Percentiles rank a stretch among this genome's conserved stretches.
Conservation (phyloP, 2,888 invertebrate genomes). For the Acleris cristana region DNA sequence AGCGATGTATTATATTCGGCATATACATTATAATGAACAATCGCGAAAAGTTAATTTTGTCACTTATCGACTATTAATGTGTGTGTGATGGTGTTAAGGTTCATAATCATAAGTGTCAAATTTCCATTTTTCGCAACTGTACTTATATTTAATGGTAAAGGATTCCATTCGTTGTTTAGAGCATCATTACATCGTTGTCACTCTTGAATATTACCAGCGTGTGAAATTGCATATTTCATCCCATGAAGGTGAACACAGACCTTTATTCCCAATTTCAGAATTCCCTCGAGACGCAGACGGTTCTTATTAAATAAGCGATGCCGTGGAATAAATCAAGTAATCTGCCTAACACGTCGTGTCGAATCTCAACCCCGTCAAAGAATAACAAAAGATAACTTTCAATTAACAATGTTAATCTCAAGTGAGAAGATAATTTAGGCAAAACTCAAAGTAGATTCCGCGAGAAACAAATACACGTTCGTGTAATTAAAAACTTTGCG, state of each 20-base stretch:
- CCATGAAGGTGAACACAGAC: not conserved
- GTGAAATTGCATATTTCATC: too few species aligned
- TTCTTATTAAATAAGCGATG: not conserved
- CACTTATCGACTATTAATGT: too few species aligned
- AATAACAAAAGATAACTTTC: slow-evolving; percentile 29
- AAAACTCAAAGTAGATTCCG: slow-evolving; percentile 28
- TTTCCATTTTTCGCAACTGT: too few species aligned
- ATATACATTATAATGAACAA: too few species aligned
- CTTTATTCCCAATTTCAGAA: not conserved
- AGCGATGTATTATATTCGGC: too few species aligned
- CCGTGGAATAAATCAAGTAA: not conserved
- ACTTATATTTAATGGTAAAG: too few species aligned
- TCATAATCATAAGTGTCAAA: too few species aligned
- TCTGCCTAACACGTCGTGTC: not conserved
- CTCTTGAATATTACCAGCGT: too few species aligned
- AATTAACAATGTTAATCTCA: slow-evolving; percentile 21
- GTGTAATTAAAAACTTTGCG: slow-evolving; percentile 33
- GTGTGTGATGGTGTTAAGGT: too few species aligned
- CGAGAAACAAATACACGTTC: slow-evolving; percentile 30
- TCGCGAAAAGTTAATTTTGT: too few species aligned
- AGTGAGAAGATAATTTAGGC: slow-evolving; percentile 20
- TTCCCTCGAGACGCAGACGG: not conserved
- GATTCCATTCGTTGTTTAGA: too few species aligned
- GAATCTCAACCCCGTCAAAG: slow-evolving; percentile 3
- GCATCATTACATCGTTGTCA: too few species aligned